Evolutionary conservation across 1,140 invertebrate species (phyloP), one percentile per base, ranked within the genome.

Genomic region (Globodera ellingtonae): DNA sequence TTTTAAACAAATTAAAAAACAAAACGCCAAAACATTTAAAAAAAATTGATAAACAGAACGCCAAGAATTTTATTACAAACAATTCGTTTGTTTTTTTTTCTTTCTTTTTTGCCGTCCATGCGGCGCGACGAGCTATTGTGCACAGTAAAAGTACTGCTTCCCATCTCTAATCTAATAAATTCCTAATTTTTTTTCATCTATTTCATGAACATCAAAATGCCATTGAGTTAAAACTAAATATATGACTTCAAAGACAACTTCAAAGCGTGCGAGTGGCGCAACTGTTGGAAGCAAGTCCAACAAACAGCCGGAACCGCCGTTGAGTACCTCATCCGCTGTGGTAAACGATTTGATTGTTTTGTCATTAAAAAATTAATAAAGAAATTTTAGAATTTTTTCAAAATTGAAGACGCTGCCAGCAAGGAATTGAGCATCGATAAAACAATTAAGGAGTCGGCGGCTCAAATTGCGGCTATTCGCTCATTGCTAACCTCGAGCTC

Each of bases 401-500:
- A 79, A 59, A 56, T 79, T 44, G 78, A 79, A 44, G 78, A 79
- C 50, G 78, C 78, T 44, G 72, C 47, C 21, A 81, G 65, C 35
- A 35, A 70, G 24, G 35, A 44, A 18, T 44, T 70, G 67, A 35
- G 4, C 67, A 24, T 7, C 6, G 78, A 79, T 9, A 50, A n/a
- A 52, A 35, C 18, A 44, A 44, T 44, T 79, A 75, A 47, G 21
- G 46, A 70, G 15, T 79, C 66, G 52, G 59, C 75, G 15, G 59
- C 47, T 21, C 48, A 76, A 47, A 59, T 76, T 62, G 62, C 59
- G 75, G 21, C 67, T 24, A 70, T 70, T 47, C 67, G 67, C 24
- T 44, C 67, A 35, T 44, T 9, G 50, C 18, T 72, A 8, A 81
- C 52, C 76, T 10, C 75, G n/a, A 65, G 15, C 46, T 56, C 48